Percentiles rank a stretch among this genome's conserved stretches.
These are phyloP conservation scores for Rhincodon typus DNA, from an alignment of 2,797 vertebrate species.

Conservation along the genomic window DNA sequence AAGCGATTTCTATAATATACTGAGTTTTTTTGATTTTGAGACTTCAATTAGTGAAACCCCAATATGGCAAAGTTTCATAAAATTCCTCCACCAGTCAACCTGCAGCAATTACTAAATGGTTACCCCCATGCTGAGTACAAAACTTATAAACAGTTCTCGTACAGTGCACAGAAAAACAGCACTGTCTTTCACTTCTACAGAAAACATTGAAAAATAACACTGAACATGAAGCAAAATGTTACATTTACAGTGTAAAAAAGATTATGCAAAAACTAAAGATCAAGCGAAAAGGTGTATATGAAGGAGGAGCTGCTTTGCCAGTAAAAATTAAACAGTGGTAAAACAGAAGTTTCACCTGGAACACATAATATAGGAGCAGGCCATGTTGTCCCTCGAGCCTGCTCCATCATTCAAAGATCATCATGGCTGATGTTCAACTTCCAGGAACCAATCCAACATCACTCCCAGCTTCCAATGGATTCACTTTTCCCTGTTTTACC, in stretches of 20 bases:
- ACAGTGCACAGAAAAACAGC: neutral
- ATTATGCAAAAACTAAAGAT: neutral
- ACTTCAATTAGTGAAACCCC: neutral
- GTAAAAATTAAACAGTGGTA: neutral
- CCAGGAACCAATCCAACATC: too few species aligned
- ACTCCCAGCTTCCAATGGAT: too few species aligned
- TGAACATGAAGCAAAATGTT: neutral
- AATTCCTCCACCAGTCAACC: neutral
- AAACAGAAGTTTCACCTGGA: neutral
- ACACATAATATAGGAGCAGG: too few species aligned
- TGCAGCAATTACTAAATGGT: neutral
- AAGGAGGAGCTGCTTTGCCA: too few species aligned
- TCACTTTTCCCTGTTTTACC: too few species aligned
- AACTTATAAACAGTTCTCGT: neutral
- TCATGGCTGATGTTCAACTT: too few species aligned
- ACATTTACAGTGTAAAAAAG: neutral
- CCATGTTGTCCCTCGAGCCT: too few species aligned
- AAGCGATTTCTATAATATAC: too few species aligned
- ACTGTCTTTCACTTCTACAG: neutral
- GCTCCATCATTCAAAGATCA: too few species aligned
- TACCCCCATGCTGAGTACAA: neutral
- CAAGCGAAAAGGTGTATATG: neutral
- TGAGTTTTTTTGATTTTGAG: neutral
- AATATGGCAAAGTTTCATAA: neutral
- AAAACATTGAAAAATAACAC: neutral